Evolutionary conservation across 1,140 invertebrate genomes (phyloP), one percentile per base, ranked within the genome.

Genomic region (Hormaphis cornu): DNA sequence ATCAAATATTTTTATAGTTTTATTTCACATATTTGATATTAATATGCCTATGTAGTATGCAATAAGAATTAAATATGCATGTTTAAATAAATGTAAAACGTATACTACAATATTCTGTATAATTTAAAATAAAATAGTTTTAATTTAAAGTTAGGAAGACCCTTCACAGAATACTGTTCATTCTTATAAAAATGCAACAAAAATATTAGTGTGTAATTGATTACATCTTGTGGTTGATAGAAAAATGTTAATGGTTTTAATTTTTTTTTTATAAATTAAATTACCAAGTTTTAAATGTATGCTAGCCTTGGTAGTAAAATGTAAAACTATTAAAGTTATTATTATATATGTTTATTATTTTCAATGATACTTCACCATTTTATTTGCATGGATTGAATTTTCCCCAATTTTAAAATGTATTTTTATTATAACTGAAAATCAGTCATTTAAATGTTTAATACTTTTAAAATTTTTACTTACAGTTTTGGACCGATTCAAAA

Each of bases 401-500:
- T 63, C 30, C 18, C 40, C 58, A 28, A 46, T 24, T 58, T 40
- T 56, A 20, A n/a, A n/a, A n/a, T n/a, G n/a, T 4, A 9, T 24
- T 16, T 56, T 7, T 58, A 1, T 16, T 40, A n/a, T 16, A n/a
- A 26, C 12, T 4, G 2, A 30, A 12, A 53, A 18, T 14, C 3
- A n/a, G 2, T 28, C 30, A 37, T 7, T n/a, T 26, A 10, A 24
- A 40, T 12, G 22, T 16, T 58, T 24, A 56, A 22, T 24, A 37
- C 40, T 9, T 24, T 16, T 26, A 26, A 48, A 26, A 14, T 14
- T 58, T 40, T 58, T 40, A 40, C 30, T 80, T 80, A 50, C 75
- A 85, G 80, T 84, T 88, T 77, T 87, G 86, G 86, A 81, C 82
- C 61, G 83, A 87, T 73, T 77, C 86, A 54, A 85, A 85, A 75